phyloP scores from a whole-genome alignment of 37 sponge, comb jelly and placozoan genomes.

The Dysidea cf. avara region DNA sequence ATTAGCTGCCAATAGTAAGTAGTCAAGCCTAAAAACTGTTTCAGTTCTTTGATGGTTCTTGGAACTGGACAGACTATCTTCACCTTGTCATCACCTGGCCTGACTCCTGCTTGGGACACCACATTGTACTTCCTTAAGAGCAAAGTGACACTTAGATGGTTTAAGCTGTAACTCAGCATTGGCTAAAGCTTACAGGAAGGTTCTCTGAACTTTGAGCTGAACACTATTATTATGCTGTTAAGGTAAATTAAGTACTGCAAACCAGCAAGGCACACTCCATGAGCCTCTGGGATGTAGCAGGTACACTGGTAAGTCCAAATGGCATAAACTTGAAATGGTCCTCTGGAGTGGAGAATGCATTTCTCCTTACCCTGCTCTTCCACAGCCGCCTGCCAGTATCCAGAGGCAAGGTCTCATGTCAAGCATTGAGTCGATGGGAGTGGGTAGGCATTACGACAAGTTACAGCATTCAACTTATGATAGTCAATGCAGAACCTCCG shows the following conservation, averaged over 20 bases:
- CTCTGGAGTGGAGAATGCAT: conserved; percentile 50
- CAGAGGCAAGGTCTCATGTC: conserved; percentile 53
- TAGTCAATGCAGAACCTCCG: conserved; percentile 51
- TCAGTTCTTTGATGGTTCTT: conserved; percentile 27
- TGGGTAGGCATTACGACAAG: conserved; percentile 46
- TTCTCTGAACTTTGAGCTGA: conserved; percentile 11
- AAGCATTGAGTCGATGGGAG: conserved; percentile 38
- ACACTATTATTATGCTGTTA: conserved; percentile 44
- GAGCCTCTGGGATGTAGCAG: conserved; percentile 46
- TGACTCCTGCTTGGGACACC: conserved; percentile 8
- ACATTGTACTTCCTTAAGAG: conserved; percentile 14
- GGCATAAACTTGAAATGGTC: conserved; percentile 65
- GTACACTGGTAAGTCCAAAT: conserved; percentile 53
- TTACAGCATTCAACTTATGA: conserved; percentile 44
- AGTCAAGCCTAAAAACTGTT: conserved; percentile 40
- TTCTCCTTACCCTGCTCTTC: conserved; percentile 35
- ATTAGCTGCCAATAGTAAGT: conserved; percentile 40
- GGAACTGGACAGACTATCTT: conserved; percentile 26
- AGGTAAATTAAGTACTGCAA: conserved; percentile 36
- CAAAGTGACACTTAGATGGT: conserved; percentile 15
- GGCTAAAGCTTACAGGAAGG: conserved; percentile 8
- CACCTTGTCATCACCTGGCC: conserved; percentile 12
- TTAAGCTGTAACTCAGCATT: conserved; percentile 13
- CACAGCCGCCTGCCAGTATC: conserved; percentile 59
- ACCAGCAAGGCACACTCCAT: conserved; percentile 27